A percentile compares a stretch with the other conserved stretches of the same genome.
Evolutionary conservation across 2,113 vertebrate species (phyloP).

Genomic region (Mustelus asterias): DNA sequence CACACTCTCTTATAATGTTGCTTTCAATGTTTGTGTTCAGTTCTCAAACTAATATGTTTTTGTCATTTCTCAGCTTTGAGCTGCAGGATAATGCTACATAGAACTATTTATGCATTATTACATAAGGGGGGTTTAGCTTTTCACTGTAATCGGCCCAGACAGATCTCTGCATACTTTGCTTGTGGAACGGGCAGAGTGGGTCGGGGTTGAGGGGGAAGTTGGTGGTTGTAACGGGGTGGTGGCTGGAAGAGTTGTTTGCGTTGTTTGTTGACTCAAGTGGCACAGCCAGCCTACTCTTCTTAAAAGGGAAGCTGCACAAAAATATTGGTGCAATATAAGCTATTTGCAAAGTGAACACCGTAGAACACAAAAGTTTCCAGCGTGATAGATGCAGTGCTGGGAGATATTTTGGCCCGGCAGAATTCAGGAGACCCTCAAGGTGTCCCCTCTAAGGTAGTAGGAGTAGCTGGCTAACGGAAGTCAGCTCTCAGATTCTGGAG

Average conservation of each 20-base stretch:
- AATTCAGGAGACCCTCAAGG: no score
- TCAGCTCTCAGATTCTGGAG: no score
- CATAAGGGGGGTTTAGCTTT: background rate
- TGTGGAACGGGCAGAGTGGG: no score
- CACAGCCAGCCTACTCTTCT: background rate
- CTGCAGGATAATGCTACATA: background rate
- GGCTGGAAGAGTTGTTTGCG: no score
- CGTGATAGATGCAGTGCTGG: background rate
- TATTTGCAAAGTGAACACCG: background rate
- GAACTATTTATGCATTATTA: background rate
- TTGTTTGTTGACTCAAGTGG: background rate
- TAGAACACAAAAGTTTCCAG: background rate
- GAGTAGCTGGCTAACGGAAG: no score
- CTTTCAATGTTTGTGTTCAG: background rate
- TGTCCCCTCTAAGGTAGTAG: no score
- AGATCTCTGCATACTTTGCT: background rate
- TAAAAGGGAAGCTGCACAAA: background rate
- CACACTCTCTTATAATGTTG: background rate
- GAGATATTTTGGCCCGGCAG: no score
- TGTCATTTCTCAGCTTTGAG: background rate
- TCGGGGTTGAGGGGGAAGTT: no score
- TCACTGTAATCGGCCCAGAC: background rate
- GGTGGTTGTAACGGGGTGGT: no score
- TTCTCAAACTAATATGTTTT: background rate
- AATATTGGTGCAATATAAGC: background rate